Evolutionary conservation across 2,888 invertebrate genomes (phyloP).

Genomic region (Andrena haemorrhoa): DNA sequence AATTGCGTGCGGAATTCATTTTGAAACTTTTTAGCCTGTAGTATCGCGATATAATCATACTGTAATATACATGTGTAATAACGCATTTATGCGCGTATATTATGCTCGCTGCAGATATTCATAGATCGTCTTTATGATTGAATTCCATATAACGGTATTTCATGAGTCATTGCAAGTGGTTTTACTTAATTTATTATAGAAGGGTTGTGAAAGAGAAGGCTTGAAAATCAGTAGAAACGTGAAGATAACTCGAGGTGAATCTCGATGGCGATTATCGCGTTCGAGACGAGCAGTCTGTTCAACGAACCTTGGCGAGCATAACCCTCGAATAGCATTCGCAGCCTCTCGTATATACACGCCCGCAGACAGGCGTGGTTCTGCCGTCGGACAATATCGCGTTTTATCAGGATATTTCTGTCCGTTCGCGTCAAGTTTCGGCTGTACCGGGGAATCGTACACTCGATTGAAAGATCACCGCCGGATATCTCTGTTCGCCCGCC

Average conservation of each 20-base stretch:
- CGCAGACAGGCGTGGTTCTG: conserved; percentile 66
- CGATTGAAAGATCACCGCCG: conserved; percentile 34
- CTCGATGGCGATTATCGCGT: conserved; percentile 19
- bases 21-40: background rate
- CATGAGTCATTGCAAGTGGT: background rate
- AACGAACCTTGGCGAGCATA: conserved; percentile 61
- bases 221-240: background rate
- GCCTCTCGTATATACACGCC: conserved; percentile 26
- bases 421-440: conserved; percentile 3
- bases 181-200: conserved; percentile 2
- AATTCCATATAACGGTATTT: background rate
- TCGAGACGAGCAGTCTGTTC: conserved; percentile 41
- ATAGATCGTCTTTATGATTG: background rate
- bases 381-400: conserved; percentile 50
- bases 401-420: conserved; percentile 54
- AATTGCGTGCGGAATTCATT: background rate
- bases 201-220: background rate
- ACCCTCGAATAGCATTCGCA: conserved; percentile 56
- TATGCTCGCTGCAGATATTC: background rate
- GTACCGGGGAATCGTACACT: background rate
- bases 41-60: background rate
- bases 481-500: conserved; percentile 54
- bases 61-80: background rate
- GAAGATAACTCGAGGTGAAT: conserved; percentile 5
- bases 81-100: background rate